phyloP scores from a whole-genome alignment of 2,797 vertebrate species.

The Myiotriccus ornatus region DNA sequence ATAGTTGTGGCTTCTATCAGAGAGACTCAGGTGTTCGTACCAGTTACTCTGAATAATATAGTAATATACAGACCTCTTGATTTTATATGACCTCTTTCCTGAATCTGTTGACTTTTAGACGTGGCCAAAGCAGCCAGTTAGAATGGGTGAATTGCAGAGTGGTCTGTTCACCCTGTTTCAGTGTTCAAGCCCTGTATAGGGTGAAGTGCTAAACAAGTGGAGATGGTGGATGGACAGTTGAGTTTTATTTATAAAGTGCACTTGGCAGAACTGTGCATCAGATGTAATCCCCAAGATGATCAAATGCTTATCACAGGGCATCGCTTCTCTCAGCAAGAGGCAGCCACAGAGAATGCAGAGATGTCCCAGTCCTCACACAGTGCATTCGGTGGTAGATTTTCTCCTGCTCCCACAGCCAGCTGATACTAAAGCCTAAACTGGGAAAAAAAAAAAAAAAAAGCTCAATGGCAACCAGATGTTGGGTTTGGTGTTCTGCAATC shows the following conservation, averaged over 20 bases:
- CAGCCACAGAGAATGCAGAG: neutral
- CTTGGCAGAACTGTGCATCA: neutral
- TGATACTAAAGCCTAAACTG: neutral
- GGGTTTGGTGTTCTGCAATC: neutral
- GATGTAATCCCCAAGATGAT: neutral
- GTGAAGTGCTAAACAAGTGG: neutral
- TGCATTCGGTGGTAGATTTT: neutral
- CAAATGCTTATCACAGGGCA: neutral
- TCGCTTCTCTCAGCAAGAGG: neutral
- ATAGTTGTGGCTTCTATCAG: neutral
- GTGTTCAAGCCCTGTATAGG: neutral
- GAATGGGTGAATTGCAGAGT: neutral
- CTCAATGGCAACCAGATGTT: neutral
- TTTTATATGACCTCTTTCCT: neutral
- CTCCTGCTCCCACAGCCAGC: fast-evolving
- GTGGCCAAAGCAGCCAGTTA: neutral
- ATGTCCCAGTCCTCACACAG: neutral
- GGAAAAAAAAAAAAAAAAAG: neutral
- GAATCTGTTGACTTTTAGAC: neutral
- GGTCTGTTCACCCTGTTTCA: neutral
- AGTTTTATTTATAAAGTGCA: neutral
- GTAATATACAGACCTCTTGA: neutral
- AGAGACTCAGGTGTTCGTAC: neutral
- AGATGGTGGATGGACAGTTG: fast-evolving
- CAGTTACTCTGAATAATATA: neutral